phyloP scores from a whole-genome alignment of 37 sponge, comb jelly and placozoan genomes.

The Aplysina aerophoba region DNA sequence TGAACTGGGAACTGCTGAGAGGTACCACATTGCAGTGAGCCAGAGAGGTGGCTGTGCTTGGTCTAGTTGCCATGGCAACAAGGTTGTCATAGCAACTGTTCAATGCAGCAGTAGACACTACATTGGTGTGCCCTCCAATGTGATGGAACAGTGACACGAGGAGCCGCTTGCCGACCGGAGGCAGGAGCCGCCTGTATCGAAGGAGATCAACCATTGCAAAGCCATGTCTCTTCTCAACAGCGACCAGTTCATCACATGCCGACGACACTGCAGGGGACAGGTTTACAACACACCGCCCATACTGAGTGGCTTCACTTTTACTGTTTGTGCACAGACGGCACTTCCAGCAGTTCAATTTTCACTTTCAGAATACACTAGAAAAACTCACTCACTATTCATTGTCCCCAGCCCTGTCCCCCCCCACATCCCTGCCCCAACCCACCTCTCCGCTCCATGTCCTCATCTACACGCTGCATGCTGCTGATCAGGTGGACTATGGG shows the following conservation, averaged over 20 bases:
- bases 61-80: slow-evolving; percentile 16
- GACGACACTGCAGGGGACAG: not conserved
- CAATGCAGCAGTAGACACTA: not conserved
- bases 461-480: not conserved
- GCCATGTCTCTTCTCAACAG: not conserved
- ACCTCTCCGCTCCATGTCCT: slow-evolving; percentile 37
- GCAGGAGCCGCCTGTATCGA: not conserved
- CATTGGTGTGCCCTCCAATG: slow-evolving; percentile 2
- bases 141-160: not conserved
- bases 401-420: not conserved
- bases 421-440: not conserved
- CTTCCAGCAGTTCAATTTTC: too few species aligned
- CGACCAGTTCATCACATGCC: not conserved
- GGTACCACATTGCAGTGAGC: slow-evolving; percentile 18
- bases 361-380: too few species aligned
- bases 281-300: not conserved
- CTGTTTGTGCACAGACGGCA: too few species aligned
- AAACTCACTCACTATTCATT: too few species aligned
- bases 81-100: not conserved
- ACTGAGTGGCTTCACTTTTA: too few species aligned
- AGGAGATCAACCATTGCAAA: slow-evolving; percentile 14
- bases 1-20: not conserved
- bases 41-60: not conserved
- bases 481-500: slow-evolving; percentile 1
- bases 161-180: slow-evolving; percentile 21